These are phyloP conservation scores for Tanytarsus gracilentus DNA, from an alignment of 2,888 invertebrate species.

Conservation along the genomic window DNA sequence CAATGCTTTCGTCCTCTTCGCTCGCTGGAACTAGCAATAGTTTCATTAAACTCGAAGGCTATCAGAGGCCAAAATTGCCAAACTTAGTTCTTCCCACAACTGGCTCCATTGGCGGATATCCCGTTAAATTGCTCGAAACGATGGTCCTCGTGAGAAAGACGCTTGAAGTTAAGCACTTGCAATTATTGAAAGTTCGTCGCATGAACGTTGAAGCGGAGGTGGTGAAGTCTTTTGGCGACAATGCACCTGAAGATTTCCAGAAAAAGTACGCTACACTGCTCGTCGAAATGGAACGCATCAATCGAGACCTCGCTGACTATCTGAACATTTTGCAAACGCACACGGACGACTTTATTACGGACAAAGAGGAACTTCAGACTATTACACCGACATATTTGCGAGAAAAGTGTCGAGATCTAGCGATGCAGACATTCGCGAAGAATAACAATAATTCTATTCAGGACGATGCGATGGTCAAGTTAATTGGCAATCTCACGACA, in stretches of 20 bases:
- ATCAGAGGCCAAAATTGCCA: background rate
- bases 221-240: constrained; percentile 67
- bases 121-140: constrained; percentile 72
- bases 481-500: constrained; percentile 82
- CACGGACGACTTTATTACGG: constrained; percentile 79
- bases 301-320: constrained; percentile 76
- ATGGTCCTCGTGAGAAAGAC: constrained; percentile 83
- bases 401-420: constrained; percentile 80
- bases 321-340: constrained; percentile 75
- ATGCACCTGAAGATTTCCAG: constrained; percentile 79
- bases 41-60: constrained; percentile 10
- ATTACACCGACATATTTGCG: constrained; percentile 79
- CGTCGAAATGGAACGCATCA: constrained; percentile 83
- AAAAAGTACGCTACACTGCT: constrained; percentile 79
- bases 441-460: constrained; percentile 55
- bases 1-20: background rate
- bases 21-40: background rate
- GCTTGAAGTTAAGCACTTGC: constrained; percentile 68
- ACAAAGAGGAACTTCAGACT: constrained; percentile 77
- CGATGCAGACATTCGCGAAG: constrained; percentile 66
- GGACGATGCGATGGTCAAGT: constrained; percentile 55
- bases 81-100: constrained; percentile 31
- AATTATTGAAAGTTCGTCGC: constrained; percentile 68
- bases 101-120: constrained; percentile 64
- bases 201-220: constrained; percentile 89